These are phyloP conservation scores for Rallus limicola DNA, from an alignment of 2,113 vertebrate species.

Conservation along the genomic window DNA sequence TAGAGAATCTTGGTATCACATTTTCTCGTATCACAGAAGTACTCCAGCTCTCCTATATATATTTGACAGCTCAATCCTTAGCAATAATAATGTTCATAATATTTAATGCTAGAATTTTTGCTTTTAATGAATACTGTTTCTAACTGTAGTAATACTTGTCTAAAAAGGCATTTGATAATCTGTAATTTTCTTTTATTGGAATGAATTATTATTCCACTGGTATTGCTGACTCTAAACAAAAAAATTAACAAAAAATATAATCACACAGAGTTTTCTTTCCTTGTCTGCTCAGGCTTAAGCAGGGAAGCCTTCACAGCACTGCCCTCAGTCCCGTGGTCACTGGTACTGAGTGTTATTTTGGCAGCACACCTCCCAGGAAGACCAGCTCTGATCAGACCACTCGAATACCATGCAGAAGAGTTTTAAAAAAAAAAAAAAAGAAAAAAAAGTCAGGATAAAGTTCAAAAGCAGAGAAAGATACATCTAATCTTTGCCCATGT, in stretches of 20 bases:
- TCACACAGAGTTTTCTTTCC: background rate
- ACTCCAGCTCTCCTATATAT: background rate
- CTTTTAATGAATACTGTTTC: background rate
- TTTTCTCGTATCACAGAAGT: background rate
- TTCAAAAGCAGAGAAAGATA: slow-evolving; percentile 16
- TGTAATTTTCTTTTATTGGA: background rate
- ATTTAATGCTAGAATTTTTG: background rate
- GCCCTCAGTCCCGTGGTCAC: background rate
- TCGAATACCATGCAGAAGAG: background rate
- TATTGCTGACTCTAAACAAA: background rate
- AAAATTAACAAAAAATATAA: background rate
- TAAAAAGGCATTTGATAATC: background rate
- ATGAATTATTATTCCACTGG: background rate
- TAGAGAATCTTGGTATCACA: background rate
- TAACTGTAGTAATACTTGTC: background rate
- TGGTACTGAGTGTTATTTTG: slow-evolving; percentile 24
- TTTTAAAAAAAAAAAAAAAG: too few species aligned
- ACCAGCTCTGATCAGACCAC: background rate
- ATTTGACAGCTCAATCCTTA: background rate
- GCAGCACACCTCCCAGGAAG: background rate
- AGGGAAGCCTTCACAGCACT: background rate
- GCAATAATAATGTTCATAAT: background rate
- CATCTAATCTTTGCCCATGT: background rate
- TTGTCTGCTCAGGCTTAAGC: background rate
- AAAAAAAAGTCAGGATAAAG: background rate